Evolutionary conservation across 2,888 invertebrate species (phyloP), one percentile per base, ranked within the genome.

Genomic region (Caenorhabditis sp.): DNA sequence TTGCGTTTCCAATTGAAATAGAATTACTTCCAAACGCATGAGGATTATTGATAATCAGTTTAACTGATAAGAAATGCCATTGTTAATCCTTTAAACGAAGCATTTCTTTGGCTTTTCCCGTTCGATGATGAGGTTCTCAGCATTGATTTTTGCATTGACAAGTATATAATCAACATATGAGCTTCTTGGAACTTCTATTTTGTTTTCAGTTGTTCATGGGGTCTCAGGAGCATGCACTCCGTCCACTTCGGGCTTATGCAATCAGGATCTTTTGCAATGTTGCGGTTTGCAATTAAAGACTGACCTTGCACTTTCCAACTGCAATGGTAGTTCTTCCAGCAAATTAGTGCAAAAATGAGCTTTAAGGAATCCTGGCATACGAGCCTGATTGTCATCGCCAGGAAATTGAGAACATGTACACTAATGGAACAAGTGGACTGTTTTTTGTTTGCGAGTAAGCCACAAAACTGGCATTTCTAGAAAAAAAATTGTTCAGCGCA

Each of bases 341-440:
- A 32, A 50, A 62, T 11, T 44, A 37, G 13, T n/a, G n/a, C n/a
- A 37, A 26, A 20, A 22, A 51, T 18, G 13, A n/a, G 11, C 47
- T 28, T 40, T 69, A 24, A 80, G 85, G 85, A 26, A 64, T 76
- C 18, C 78, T 85, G 44, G 80, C 71, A 24, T 76, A 50, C 20
- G 85, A 85, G 40, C 85, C 85, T 13, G 76, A 80, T 60, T 85
- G 85, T 50, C 85, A 85, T 55, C 85, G 82, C 22, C 64, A 61
- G 32, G 79, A 85, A 55, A 67, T 85, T 13, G 85, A 85, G 58
- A 64, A 74, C 22, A 67, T 83, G 67, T 85, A 85, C 44, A 70
- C 61, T 3, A 74, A 79, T 26, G 85, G 85, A 15, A 85, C 70
- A 3, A 61, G 60, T 44, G 83, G 83, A 8, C 76, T 85, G 2